Evolutionary conservation across 2,888 invertebrate species (phyloP), one percentile per base, ranked within the genome.

Genomic region (Junonia oenone): DNA sequence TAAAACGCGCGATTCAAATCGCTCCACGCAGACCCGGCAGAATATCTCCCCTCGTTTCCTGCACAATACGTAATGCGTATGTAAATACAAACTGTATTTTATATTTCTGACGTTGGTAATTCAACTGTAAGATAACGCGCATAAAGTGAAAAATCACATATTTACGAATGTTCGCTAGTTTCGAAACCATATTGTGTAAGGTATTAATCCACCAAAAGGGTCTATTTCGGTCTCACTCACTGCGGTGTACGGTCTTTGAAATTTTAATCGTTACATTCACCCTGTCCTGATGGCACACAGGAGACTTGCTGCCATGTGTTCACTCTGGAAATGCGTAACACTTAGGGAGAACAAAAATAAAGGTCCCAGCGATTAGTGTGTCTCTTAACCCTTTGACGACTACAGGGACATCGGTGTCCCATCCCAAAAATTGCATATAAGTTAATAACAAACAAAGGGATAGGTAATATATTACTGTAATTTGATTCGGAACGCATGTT

Each of bases 221-320:
- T 75, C 83, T 86, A 86, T 87, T 85, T 84, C 75, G 80, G 87
- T 81, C 80, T 78, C 76, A 74, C 56, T 76, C 74, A 60, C 51
- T 47, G 56, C 51, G 47, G 51, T 50, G 80, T 55, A 59, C 81
- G 78, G 76, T 84, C 81, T 86, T 88, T 88, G 83, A 88, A 89
- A 88, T 86, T 89, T 89, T 89, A 87, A 89, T 88, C 78, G 89
- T 83, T 82, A 82, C 89, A 83, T 88, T 88, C 88, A 88, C 89
- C 84, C 85, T 78, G 78, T 68, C 74, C 77, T 73, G 74, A 80
- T 83, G 81, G 81, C 78, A 80, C 81, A 80, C 78, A 76, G 65
- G 78, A 76, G 79, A 71, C 75, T 68, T 73, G 75, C 72, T 76
- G 67, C 75, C 73, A 72, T 72, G 74, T 73, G 63, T 63, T 61